Percentiles rank a stretch among this genome's conserved stretches.
Evolutionary conservation across 2,888 invertebrate species (phyloP).

Genomic region (Baccha elongata): DNA sequence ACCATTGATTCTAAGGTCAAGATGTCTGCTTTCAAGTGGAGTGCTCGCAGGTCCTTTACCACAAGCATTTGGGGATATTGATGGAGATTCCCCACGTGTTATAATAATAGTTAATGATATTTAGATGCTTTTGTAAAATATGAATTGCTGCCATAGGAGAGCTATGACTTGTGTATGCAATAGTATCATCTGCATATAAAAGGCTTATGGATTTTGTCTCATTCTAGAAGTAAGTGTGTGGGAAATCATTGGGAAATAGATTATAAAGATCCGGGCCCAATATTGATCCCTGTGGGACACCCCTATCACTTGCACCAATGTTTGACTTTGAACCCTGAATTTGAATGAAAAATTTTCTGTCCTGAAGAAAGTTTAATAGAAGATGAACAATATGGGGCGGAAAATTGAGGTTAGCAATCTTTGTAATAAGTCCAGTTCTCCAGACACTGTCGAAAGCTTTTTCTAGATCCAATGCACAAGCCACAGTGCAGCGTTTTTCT

Average conservation of each 20-base stretch:
- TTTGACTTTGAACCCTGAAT: constrained; percentile 19
- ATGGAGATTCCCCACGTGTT: too few species aligned
- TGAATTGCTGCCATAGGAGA: too few species aligned
- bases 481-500: constrained; percentile 31
- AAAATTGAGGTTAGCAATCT: constrained; percentile 19
- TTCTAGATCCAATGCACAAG: constrained; percentile 42
- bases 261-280: constrained; percentile 37
- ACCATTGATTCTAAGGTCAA: too few species aligned
- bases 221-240: too few species aligned
- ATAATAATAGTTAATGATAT: too few species aligned
- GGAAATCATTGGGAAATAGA: too few species aligned
- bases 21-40: too few species aligned
- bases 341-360: constrained; percentile 32
- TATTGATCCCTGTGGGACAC: constrained; percentile 42
- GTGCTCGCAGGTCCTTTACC: too few species aligned
- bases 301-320: background rate
- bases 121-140: too few species aligned
- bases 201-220: constrained; percentile 39
- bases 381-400: constrained; percentile 17
- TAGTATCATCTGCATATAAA: too few species aligned
- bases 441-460: constrained; percentile 46
- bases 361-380: background rate
- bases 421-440: constrained; percentile 37
- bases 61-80: too few species aligned
- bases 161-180: too few species aligned